Conservation (phyloP, 2,888 invertebrate genomes). For the Emesis furor region DNA sequence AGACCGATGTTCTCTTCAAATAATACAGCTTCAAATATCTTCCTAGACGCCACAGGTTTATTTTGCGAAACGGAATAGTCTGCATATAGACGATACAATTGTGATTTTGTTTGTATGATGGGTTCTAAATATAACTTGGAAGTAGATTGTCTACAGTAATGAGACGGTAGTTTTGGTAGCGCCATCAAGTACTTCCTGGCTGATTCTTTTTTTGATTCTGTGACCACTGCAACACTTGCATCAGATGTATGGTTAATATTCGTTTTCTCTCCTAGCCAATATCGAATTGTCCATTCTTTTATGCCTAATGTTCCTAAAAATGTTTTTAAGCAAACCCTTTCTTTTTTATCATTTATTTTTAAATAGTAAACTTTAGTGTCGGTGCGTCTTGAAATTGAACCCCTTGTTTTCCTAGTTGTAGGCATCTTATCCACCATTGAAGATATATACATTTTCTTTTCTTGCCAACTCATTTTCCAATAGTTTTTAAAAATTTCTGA, state of each 20-base stretch:
- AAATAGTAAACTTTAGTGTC: not conserved
- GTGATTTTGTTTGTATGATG: not conserved
- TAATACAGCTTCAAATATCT: constrained; percentile 62
- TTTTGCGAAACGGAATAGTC: not conserved
- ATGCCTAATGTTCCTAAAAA: constrained; percentile 68
- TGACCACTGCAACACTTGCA: no score
- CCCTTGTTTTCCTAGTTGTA: constrained; percentile 42
- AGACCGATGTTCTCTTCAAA: constrained; percentile 71
- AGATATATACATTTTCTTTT: not conserved
- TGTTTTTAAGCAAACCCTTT: constrained; percentile 68
- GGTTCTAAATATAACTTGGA: not conserved
- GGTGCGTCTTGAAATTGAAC: not conserved
- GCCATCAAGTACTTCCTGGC: constrained; percentile 2
- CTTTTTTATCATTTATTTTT: constrained; percentile 40
- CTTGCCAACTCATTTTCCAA: constrained; percentile 56
- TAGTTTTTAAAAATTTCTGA: constrained; percentile 56
- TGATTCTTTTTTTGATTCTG: constrained; percentile 11
- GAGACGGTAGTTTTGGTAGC: constrained; percentile 1
- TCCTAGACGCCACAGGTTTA: not conserved
- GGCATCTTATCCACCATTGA: not conserved
- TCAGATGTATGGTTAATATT: no score
- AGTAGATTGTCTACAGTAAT: not conserved
- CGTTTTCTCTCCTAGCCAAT: constrained; percentile 52
- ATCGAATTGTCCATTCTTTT: constrained; percentile 73
- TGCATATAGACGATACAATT: not conserved